phyloP scores from a whole-genome alignment of 2,113 vertebrate species.

The Laterallus jamaicensis region DNA sequence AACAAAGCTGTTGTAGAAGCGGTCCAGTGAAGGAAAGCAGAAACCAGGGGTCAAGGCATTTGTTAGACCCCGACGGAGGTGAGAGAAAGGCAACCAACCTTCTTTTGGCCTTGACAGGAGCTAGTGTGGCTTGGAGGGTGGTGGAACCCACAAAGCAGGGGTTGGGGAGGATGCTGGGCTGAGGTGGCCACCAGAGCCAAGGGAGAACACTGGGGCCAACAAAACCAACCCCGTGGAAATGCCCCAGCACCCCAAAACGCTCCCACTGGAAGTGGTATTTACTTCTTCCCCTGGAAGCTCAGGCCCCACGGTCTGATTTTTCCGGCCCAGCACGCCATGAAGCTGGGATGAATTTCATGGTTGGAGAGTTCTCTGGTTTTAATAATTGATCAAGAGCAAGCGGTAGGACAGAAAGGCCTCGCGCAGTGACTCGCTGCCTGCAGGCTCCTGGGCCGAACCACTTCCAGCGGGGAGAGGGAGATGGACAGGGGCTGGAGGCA shows the following conservation, averaged over 20 bases:
- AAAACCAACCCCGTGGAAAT: neutral
- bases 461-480: neutral
- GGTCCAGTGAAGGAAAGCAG: neutral
- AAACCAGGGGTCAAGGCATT: neutral
- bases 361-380: slow-evolving; percentile 34
- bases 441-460: neutral
- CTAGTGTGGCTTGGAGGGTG: neutral
- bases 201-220: neutral
- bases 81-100: neutral
- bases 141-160: no score
- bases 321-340: neutral
- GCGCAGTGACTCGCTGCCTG: neutral
- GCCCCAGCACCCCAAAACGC: neutral
- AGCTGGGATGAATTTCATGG: slow-evolving; percentile 35
- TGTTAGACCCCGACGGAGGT: neutral
- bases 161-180: neutral
- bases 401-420: neutral
- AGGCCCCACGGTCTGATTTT: neutral
- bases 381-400: neutral
- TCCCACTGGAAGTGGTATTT: neutral
- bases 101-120: neutral
- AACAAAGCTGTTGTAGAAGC: neutral
- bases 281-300: neutral
- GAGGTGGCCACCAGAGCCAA: fast-evolving
- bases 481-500: neutral